Percentiles rank a stretch among this genome's conserved stretches.
Evolutionary conservation across 1,140 invertebrate genomes (phyloP).

Genomic region (Bombus superbus): DNA sequence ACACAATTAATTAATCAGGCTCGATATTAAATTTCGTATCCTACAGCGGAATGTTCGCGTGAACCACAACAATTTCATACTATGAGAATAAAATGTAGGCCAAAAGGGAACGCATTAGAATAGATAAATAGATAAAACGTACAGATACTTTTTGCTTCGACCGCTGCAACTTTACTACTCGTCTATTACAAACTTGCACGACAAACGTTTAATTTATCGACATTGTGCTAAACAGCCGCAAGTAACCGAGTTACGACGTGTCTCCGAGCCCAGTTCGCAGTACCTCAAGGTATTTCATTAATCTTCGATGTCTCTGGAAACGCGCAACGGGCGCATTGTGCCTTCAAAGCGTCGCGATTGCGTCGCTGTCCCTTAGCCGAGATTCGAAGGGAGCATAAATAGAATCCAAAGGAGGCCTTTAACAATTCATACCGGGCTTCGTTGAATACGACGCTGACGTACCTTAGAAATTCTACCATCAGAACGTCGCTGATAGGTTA

Average conservation of each 20-base stretch:
- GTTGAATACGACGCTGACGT: neutral
- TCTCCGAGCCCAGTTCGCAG: neutral
- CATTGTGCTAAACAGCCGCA: neutral
- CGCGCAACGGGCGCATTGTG: neutral
- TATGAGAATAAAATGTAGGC: too few relatives aligned
- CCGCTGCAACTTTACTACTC: too few relatives aligned
- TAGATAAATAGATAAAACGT: too few relatives aligned
- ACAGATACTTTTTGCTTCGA: too few relatives aligned
- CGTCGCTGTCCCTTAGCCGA: conserved; percentile 32
- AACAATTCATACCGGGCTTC: conserved; percentile 47
- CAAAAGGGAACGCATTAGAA: too few relatives aligned
- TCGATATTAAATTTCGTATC: too few relatives aligned
- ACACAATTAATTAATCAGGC: too few relatives aligned
- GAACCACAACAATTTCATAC: too few relatives aligned
- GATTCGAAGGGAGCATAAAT: conserved; percentile 28
- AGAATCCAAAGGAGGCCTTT: conserved; percentile 48
- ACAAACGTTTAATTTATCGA: neutral
- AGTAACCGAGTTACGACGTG: neutral
- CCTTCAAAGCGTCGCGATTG: conserved; percentile 23
- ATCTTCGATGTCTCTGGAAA: conserved; percentile 22
- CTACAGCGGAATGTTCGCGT: too few relatives aligned
- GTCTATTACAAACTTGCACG: neutral
- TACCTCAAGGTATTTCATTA: conserved; percentile 17
- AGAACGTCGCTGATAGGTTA: conserved; percentile 32
- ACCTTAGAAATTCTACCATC: conserved; percentile 23